Evolutionary conservation across 1,140 invertebrate species (phyloP), one percentile per base, ranked within the genome.

Genomic region (Drosophila mojavensis): DNA sequence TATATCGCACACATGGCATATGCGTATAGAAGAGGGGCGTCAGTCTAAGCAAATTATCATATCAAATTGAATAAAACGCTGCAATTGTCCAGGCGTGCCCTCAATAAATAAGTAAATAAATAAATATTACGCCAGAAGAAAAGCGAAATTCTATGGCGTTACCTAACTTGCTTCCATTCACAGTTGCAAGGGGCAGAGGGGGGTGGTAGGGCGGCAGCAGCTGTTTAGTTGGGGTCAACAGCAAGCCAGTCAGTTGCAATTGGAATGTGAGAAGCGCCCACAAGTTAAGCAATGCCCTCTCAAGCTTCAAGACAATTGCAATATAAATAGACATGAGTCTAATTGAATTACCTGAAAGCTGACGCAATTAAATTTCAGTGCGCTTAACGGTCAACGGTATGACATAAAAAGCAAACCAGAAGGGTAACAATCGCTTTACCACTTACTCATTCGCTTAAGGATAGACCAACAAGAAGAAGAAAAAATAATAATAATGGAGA

Each of bases 41-140:
- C 39, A 65, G 75, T 69, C 78, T 64, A 55, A 74, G 79, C 64
- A 82, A 77, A 84, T 84, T 84, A 90, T 75, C 85, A 89, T 89
- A 81, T 76, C 78, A 90, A 90, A 90, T 90, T 89, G 85, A 90
- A 88, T 90, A 81, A 90, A 81, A 63, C 53, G 82, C 72, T 76
- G 58, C 75, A 85, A 79, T 84, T 71, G 54, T 56, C 60, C 66
- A 70, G 58, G 59, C 56, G 58, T 63, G 65, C 51, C 76, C 76
- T 70, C 76, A 78, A 75, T 75, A 75, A 75, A 59, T 69, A 69
- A 53, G 65, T 71, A 65, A 71, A 71, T 71, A 65, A 71, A 71
- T 62, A 60, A 62, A 75, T 69, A 66, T 71, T 71, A 66, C 41
- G 33, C 11, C 54, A 65, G 55, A 59, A 54, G 53, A 48, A 77